phyloP scores from a whole-genome alignment of 2,888 invertebrate genomes.

The Ormyrus nitidulus region DNA sequence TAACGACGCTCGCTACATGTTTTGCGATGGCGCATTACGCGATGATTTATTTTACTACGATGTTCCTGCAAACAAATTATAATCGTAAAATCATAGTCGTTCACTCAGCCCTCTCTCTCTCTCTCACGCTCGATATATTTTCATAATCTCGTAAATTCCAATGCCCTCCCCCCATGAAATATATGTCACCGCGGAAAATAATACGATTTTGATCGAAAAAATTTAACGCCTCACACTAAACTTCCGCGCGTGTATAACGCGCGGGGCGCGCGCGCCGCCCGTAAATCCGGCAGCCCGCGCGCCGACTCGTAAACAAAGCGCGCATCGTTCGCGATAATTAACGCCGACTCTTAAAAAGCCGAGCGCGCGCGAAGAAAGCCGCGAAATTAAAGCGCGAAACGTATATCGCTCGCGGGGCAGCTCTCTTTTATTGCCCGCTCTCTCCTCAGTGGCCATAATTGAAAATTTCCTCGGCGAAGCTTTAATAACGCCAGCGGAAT shows the following conservation, averaged over 20 bases:
- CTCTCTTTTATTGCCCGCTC: too few species aligned
- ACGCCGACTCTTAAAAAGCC: too few species aligned
- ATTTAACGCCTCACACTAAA: conserved; percentile 13
- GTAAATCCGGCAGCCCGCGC: too few species aligned
- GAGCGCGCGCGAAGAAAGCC: too few species aligned
- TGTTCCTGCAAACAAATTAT: conserved; percentile 9
- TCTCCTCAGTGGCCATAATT: neutral
- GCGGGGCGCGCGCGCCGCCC: neutral
- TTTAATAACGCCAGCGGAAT: neutral
- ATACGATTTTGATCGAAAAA: conserved; percentile 27
- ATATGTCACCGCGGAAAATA: conserved; percentile 1
- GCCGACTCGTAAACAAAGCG: too few species aligned
- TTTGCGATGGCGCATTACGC: neutral
- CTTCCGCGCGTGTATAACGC: neutral
- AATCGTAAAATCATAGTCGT: conserved; percentile 32
- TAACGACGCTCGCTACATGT: too few species aligned
- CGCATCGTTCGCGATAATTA: too few species aligned
- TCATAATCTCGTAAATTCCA: conserved; percentile 29
- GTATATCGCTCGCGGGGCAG: too few species aligned
- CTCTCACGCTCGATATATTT: conserved; percentile 15
- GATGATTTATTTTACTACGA: conserved; percentile 16
- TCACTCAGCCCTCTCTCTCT: neutral
- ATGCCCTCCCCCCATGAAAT: neutral
- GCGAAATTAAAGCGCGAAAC: too few species aligned
- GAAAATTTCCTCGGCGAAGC: neutral